Percentiles rank a stretch among this genome's conserved stretches.
Evolutionary conservation across 2,113 vertebrate species (phyloP).

Genomic region (Onychorhynchus coronatus): DNA sequence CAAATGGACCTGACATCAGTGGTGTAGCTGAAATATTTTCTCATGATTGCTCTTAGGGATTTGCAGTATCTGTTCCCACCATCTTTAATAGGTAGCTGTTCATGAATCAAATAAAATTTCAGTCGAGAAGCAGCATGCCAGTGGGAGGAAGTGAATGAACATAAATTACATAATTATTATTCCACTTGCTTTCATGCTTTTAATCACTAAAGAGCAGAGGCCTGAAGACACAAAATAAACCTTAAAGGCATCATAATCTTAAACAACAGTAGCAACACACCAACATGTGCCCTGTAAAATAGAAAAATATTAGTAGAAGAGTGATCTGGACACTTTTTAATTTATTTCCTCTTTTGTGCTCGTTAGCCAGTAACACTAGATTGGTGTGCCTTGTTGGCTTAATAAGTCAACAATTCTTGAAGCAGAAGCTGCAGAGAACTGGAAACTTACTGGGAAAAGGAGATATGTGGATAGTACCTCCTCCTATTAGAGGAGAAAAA

Average conservation of each 20-base stretch:
- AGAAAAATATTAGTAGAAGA: background rate
- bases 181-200: conserved; percentile 19
- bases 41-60: conserved; percentile 4
- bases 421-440: background rate
- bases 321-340: background rate
- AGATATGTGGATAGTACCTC: background rate
- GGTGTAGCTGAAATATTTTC: conserved; percentile 18
- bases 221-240: background rate
- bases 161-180: conserved; percentile 47
- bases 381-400: background rate
- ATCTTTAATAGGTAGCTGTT: conserved; percentile 34
- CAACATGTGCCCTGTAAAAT: background rate
- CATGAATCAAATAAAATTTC: conserved; percentile 50
- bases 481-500: background rate
- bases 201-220: conserved; percentile 39
- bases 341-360: background rate
- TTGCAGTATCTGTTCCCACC: background rate
- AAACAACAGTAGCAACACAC: background rate
- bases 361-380: background rate
- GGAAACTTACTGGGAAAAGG: background rate
- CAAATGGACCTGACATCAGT: conserved; percentile 29
- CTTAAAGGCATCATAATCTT: conserved; percentile 1
- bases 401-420: background rate
- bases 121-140: conserved; percentile 16
- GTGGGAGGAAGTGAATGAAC: conserved; percentile 44